Evolutionary conservation across 2,888 invertebrate species (phyloP), one percentile per base, ranked within the genome.

Genomic region (Drosophila quinaria): DNA sequence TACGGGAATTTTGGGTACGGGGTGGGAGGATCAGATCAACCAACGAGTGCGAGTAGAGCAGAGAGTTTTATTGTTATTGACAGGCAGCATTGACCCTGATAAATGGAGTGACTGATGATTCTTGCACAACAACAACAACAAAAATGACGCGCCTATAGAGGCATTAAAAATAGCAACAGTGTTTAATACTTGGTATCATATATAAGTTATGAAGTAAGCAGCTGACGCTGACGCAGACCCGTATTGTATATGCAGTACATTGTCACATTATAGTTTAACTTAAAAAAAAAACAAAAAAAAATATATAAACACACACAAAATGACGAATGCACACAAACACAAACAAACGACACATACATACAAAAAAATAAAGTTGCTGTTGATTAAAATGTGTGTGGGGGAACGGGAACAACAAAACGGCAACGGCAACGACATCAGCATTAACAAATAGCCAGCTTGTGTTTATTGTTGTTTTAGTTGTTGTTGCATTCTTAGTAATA

Each of bases 381-480:
- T 55, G 54, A 39, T 61, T 59, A 70, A 81, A 81, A 69, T 66
- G 71, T 87, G 83, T 87, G 83, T 84, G 83, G 83, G 83, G 85
- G 83, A 87, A 83, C 87, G 80, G 84, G 83, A 84, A 84, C 75
- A 85, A 79, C 22, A 22, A 22, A 22, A 22, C 22, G 22, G 3
- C 66, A 80, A 86, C 68, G 70, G 65, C 69, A 68, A 79, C 70
- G 77, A 71, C 70, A 77, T 81, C 70, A 70, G 74, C 80, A 70
- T 77, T 76, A 71, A 54, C 68, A 66, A 75, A 75, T 68, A 75
- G 55, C 66, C 52, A 68, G 25, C 55, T 62, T 54, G 62, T 64
- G 25, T 25, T 25, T 60, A 51, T 63, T 71, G 65, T 75, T 70
- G 44, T 64, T 70, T 37, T 50, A 41, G 41, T 58, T 74, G 59